These are phyloP conservation scores for Rhinophrynus dorsalis DNA, from an alignment of 2,797 vertebrate genomes.

Conservation along the genomic window DNA sequence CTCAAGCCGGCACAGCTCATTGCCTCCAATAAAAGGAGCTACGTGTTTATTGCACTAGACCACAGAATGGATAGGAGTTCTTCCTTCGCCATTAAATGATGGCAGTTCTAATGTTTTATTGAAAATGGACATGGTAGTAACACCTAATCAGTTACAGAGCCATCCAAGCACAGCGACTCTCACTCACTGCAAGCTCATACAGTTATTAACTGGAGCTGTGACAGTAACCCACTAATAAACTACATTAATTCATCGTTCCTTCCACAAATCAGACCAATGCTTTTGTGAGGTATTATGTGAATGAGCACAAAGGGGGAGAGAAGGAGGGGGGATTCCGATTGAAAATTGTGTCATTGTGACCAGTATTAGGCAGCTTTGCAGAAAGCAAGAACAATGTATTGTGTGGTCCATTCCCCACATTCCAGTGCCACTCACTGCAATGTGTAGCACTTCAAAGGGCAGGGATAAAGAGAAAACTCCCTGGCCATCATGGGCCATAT, in stretches of 20 bases:
- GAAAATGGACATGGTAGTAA: constrained; percentile 15
- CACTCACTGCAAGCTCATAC: background rate
- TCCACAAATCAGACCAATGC: background rate
- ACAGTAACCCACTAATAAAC: background rate
- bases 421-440: background rate
- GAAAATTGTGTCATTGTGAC: background rate
- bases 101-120: constrained; percentile 32
- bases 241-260: background rate
- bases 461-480: background rate
- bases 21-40: constrained; percentile 26
- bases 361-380: background rate
- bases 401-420: background rate
- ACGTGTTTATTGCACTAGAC: constrained; percentile 7
- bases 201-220: background rate
- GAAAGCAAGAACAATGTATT: background rate
- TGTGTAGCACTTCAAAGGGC: background rate
- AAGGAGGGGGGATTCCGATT: too few species aligned
- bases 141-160: constrained; percentile 13
- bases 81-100: constrained; percentile 4
- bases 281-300: background rate
- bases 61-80: constrained; percentile 7
- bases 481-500: too few species aligned
- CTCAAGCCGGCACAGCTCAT: constrained; percentile 30
- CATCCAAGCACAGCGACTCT: background rate
- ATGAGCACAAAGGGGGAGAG: background rate